A percentile compares a stretch with the other conserved stretches of the same genome.
These are phyloP conservation scores for Diadophis punctatus DNA, from an alignment of 2,113 vertebrate species.

Conservation along the genomic window DNA sequence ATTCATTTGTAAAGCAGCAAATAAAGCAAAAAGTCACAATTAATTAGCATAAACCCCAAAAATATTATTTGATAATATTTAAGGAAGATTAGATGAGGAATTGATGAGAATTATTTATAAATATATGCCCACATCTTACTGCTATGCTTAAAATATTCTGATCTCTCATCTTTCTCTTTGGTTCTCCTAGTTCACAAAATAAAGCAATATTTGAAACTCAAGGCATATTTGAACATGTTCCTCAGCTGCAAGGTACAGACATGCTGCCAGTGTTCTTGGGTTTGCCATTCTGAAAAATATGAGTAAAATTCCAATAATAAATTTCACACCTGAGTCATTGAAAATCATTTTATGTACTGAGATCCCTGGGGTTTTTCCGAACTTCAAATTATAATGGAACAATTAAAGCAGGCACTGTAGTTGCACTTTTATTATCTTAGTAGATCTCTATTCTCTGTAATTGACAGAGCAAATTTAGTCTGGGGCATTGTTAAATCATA, in stretches of 20 bases:
- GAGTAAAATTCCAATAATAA: slow-evolving; percentile 30
- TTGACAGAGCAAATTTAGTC: slow-evolving; percentile 61
- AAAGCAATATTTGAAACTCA: slow-evolving; percentile 29
- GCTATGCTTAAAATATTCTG: slow-evolving; percentile 9
- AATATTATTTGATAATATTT: background rate
- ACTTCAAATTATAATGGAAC: slow-evolving; percentile 57
- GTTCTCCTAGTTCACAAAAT: background rate
- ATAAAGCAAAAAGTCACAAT: background rate
- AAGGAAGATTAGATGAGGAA: background rate
- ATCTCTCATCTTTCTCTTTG: background rate
- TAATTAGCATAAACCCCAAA: background rate
- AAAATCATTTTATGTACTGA: slow-evolving; percentile 42
- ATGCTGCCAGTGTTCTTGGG: slow-evolving; percentile 37
- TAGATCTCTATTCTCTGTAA: slow-evolving; percentile 50
- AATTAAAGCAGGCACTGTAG: slow-evolving; percentile 56
- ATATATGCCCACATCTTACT: slow-evolving; percentile 21
- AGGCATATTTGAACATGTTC: slow-evolving; percentile 27
- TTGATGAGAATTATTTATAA: background rate
- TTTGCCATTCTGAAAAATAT: background rate
- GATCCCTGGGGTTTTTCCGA: slow-evolving; percentile 41
- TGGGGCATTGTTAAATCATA: slow-evolving; percentile 45
- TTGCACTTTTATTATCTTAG: slow-evolving; percentile 50
- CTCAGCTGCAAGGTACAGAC: background rate
- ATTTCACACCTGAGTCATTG: slow-evolving; percentile 49
- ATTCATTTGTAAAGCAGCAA: background rate